Evolutionary conservation across 1,140 invertebrate genomes (phyloP), one percentile per base, ranked within the genome.

Genomic region (Conus ventricosus): DNA sequence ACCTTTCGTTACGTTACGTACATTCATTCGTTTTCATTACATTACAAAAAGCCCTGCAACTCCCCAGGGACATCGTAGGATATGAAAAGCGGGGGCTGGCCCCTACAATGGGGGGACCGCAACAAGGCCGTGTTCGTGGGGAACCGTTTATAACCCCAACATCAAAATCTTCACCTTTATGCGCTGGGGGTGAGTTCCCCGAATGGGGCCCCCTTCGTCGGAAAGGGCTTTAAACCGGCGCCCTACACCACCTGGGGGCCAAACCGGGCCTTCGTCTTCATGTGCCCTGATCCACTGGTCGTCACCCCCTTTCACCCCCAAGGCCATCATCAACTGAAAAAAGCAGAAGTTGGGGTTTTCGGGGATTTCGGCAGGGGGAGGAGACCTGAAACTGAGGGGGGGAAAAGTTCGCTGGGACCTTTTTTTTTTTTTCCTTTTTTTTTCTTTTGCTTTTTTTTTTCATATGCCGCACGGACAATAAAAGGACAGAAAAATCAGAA

Each of bases 121-220:
- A 93, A 96, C 96, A 91, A 96, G 91, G 96, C 95, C 2, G 92
- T 96, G 27, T 94, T 96, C 87, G 92, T 96, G 10, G 96, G 96
- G 87, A 96, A 95, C 95, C 20, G 92, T 96, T 0, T 96, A 96
- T 89, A 96, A 96, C 90, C 93, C 96, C 13, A 91, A 93, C 86
- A 87, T 89, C 5, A 93, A 94, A 86, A 63, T 94, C 57, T 93
- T 94, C 83, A 88, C 91, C 4, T 92, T 90, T 60, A 84, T 89
- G n/a, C 91, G 89, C 55, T 94, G 23, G 84, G 90, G 25, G 90
- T 91, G 96, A 96, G 91, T 96, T 96, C 91, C 91, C 95, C 10
- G 95, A 96, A 27, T 95, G 95, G 15, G 96, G 96, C 27, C 92
- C 92, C 91, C 13, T 71, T 92, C n/a, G 87, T 91, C 5, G 91